Conservation (phyloP, 2,888 invertebrate species). For the Dryococelus australis region DNA sequence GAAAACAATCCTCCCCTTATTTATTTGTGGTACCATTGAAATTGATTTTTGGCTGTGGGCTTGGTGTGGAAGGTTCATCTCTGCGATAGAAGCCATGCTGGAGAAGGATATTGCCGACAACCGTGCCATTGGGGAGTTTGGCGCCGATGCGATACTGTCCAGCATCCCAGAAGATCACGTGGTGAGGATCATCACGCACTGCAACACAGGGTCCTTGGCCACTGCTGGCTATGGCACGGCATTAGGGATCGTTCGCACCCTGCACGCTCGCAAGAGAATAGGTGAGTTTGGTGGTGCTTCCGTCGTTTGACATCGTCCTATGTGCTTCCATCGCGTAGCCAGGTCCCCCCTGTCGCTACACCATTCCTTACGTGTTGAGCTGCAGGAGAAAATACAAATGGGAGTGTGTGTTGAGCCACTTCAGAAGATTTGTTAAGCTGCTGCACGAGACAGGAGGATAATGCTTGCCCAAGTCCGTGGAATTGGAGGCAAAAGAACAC, state of each 20-base stretch:
- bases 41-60: not conserved
- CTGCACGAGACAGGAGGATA: too few relatives aligned
- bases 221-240: slow-evolving; percentile 99
- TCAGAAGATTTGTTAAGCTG: too few relatives aligned
- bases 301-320: not conserved
- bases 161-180: slow-evolving; percentile 63
- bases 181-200: slow-evolving; percentile 89
- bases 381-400: too few relatives aligned
- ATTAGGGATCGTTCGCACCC: slow-evolving; percentile 89
- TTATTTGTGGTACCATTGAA: too few relatives aligned
- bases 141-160: slow-evolving; percentile 79
- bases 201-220: slow-evolving; percentile 97
- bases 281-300: slow-evolving; percentile 61
- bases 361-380: too few relatives aligned
- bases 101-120: slow-evolving; percentile 88
- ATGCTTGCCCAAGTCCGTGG: too few relatives aligned
- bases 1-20: too few relatives aligned
- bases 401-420: too few relatives aligned
- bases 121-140: slow-evolving; percentile 83
- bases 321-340: too few relatives aligned
- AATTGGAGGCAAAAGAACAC: too few relatives aligned
- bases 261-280: slow-evolving; percentile 64
- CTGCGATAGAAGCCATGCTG: slow-evolving; percentile 81
- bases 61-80: slow-evolving; percentile 69
- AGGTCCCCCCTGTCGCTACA: too few relatives aligned